Evolutionary conservation across 2,797 vertebrate genomes (phyloP).

Genomic region (Tolypeutes matacus): DNA sequence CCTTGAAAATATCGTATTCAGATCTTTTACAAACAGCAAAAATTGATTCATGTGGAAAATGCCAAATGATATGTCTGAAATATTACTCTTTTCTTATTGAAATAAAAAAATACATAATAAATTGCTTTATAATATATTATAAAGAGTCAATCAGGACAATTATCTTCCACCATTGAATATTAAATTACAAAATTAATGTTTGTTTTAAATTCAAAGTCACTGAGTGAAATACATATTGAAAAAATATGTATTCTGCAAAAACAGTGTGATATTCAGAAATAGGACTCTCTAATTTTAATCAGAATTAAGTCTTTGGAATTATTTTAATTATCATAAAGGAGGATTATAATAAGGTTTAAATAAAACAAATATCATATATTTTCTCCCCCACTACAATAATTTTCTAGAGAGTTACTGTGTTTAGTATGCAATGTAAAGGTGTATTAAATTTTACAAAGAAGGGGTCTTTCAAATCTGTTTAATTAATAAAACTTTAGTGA

Average conservation of each 20-base stretch:
- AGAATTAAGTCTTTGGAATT: slow-evolving; percentile 66
- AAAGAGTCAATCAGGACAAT: slow-evolving; percentile 36
- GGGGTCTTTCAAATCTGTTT: slow-evolving; percentile 29
- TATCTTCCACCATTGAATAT: slow-evolving; percentile 54
- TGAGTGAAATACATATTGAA: not conserved
- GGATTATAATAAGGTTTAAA: slow-evolving; percentile 61
- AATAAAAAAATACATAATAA: slow-evolving; percentile 66
- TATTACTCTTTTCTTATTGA: slow-evolving; percentile 56
- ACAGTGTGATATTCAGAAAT: slow-evolving; percentile 56
- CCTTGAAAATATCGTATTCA: slow-evolving; percentile 21
- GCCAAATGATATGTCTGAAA: slow-evolving; percentile 26
- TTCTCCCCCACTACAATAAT: slow-evolving; percentile 53
- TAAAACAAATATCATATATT: slow-evolving; percentile 65
- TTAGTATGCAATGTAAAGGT: slow-evolving; percentile 57
- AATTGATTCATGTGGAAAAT: not conserved
- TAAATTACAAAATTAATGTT: slow-evolving; percentile 65
- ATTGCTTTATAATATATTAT: slow-evolving; percentile 41
- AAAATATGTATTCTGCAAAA: slow-evolving; percentile 58
- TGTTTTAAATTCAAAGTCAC: slow-evolving; percentile 59
- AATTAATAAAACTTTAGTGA: slow-evolving; percentile 51
- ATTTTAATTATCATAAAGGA: slow-evolving; percentile 52
- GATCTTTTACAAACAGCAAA: slow-evolving; percentile 25
- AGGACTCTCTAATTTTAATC: slow-evolving; percentile 41
- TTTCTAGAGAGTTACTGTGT: slow-evolving; percentile 32
- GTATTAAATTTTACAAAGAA: slow-evolving; percentile 35